Percentiles rank a stretch among this genome's conserved stretches.
Evolutionary conservation across 1,140 invertebrate genomes (phyloP).

Genomic region (Camponotus vicinus): DNA sequence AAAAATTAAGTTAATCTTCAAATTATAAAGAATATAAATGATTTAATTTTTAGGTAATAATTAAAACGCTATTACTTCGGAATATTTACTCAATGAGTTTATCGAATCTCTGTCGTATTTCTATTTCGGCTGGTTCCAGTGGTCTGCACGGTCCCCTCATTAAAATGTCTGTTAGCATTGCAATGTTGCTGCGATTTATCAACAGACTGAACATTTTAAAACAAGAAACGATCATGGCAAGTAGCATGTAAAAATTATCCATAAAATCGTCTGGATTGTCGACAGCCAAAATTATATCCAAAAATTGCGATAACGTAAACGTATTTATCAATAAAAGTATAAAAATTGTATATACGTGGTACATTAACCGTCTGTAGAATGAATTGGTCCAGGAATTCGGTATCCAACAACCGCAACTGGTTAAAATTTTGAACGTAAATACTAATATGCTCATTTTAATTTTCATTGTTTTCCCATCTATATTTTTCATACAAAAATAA

Average conservation of each 20-base stretch:
- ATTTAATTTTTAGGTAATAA: not conserved
- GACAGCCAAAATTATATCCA: conserved; percentile 48
- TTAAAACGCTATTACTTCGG: not conserved
- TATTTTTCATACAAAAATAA: not conserved
- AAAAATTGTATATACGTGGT: conserved; percentile 8
- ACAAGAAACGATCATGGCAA: conserved; percentile 51
- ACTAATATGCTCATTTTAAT: conserved; percentile 15
- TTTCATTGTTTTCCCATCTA: not conserved
- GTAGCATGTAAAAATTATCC: conserved; percentile 69
- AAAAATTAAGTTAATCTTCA: not conserved
- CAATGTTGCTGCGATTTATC: conserved; percentile 34
- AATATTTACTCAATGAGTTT: conserved; percentile 59
- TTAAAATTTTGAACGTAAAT: conserved; percentile 14
- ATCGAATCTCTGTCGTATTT: conserved; percentile 60
- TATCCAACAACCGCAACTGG: conserved; percentile 50
- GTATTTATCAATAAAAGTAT: conserved; percentile 2
- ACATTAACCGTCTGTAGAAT: not conserved
- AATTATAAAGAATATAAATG: conserved; percentile 1
- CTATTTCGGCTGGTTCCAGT: conserved; percentile 44
- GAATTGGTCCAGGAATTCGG: conserved; percentile 2
- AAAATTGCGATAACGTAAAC: conserved; percentile 19
- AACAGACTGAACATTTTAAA: conserved; percentile 35
- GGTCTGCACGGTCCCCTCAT: conserved; percentile 48
- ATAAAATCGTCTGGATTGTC: conserved; percentile 58
- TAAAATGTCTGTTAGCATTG: conserved; percentile 30